Base-by-base conservation (phyloP, 2,888 invertebrate species). In the Tenthredo amoena region DNA sequence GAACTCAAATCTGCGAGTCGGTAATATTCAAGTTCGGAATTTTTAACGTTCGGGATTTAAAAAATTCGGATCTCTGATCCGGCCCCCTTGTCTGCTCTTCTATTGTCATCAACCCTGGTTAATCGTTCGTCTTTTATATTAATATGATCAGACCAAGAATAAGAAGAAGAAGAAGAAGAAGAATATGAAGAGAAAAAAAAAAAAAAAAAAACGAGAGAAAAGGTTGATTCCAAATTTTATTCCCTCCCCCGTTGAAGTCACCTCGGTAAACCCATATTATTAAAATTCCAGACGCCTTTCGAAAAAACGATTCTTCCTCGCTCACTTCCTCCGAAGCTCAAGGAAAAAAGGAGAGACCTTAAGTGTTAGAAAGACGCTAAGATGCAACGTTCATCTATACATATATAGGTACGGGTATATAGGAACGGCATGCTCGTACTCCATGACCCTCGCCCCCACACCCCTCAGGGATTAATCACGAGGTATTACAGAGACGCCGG, bases 391-490 rank as follows among this genome's bases (percentile, higher is more conserved):
- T 83, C 87, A n/a, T n/a, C 68, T 31, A 68, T 68, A 68, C 18
- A 34, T 68, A 68, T 18, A 65, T 65, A 34, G 34, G 7, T 34
- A 34, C 34, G 21, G 21, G 34, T 34, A 68, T 34, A 89, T 89
- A 89, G 89, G 88, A 87, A 88, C 86, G 88, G 88, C 89, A 88
- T 88, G 88, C 88, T 37, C 81, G 21, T 50, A 9, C 40, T 43
- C 31, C 21, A 12, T 18, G 12, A 74, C 40, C 50, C 37, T 37
- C 37, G 26, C 34, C 34, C 50, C n/a, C 55, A 18, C 89, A 87
- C 89, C 89, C 89, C 92, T 89, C 88, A 88, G 90, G 92, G 92
- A 92, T 92, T 92, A 92, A 92, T 92, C 92, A 92, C 91, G 89
- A 89, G 89, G 91, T 90, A 92, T 92, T 92, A 92, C 91, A 89